phyloP scores from a whole-genome alignment of 2,113 vertebrate genomes.

The Azemiops feae region DNA sequence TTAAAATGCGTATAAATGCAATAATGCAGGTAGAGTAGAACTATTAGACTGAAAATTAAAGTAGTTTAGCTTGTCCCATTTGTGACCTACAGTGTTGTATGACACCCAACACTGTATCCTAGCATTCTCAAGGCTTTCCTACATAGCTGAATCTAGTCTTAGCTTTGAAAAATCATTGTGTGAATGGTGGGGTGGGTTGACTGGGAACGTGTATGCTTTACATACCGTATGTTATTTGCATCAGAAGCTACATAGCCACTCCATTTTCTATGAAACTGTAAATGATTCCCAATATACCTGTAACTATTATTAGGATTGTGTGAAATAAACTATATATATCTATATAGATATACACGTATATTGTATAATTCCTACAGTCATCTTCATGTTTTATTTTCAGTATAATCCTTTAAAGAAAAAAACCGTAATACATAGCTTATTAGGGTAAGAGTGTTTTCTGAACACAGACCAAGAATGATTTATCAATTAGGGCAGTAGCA shows the following conservation, averaged over 20 bases:
- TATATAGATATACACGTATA: conserved; percentile 40
- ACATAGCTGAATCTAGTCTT: conserved; percentile 69
- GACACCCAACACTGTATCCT: conserved; percentile 67
- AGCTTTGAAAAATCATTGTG: conserved; percentile 69
- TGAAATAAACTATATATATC: conserved; percentile 71
- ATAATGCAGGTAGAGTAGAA: conserved; percentile 79
- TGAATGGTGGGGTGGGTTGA: conserved; percentile 65
- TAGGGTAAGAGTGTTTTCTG: neutral
- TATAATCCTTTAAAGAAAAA: neutral
- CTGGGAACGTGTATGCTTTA: conserved; percentile 62
- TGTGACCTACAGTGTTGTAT: conserved; percentile 69
- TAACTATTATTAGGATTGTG: conserved; percentile 71
- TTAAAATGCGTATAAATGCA: conserved; percentile 79
- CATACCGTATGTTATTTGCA: conserved; percentile 65
- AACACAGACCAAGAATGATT: neutral
- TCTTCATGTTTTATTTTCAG: conserved; percentile 5
- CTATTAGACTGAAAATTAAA: conserved; percentile 71
- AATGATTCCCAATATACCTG: conserved; percentile 69
- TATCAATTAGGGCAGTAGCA: neutral
- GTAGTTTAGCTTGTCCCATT: conserved; percentile 75
- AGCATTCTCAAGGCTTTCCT: conserved; percentile 67
- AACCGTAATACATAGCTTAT: neutral
- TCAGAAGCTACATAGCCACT: conserved; percentile 70
- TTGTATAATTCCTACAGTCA: conserved; percentile 60
- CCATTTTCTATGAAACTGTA: conserved; percentile 71